phyloP scores from a whole-genome alignment of 1,140 invertebrate species.

The Potamilus streckersoni region DNA sequence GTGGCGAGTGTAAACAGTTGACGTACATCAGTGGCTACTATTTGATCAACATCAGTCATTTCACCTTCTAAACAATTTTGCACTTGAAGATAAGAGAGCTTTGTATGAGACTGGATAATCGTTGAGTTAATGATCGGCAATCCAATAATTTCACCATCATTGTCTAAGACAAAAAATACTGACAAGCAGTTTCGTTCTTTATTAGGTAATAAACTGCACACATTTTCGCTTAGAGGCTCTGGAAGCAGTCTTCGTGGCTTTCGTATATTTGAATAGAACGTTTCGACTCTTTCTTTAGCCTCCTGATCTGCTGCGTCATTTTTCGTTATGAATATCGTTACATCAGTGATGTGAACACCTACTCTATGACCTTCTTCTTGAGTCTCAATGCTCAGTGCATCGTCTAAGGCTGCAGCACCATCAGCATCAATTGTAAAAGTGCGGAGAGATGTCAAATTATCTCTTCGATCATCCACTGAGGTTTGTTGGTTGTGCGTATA shows the following conservation, averaged over 20 bases:
- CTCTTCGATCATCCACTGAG: background rate
- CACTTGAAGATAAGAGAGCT: conserved; percentile 37
- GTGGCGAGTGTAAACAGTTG: conserved; percentile 33
- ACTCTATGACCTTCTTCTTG: conserved; percentile 29
- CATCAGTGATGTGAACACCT: conserved; percentile 62
- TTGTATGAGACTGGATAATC: conserved; percentile 21
- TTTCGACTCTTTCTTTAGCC: conserved; percentile 46
- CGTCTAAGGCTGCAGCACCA: conserved; percentile 98
- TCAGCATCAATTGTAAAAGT: conserved; percentile 94
- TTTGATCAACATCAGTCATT: background rate
- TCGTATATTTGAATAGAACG: conserved; percentile 47
- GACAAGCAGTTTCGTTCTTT: conserved; percentile 48
- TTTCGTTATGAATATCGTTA: conserved; percentile 45
- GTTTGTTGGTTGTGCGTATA: background rate
- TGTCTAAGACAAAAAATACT: conserved; percentile 39
- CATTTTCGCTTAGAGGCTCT: conserved; percentile 55
- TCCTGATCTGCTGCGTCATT: conserved; percentile 47
- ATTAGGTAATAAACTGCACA: conserved; percentile 62
- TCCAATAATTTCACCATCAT: conserved; percentile 18
- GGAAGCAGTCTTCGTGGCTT: conserved; percentile 63
- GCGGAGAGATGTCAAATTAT: conserved; percentile 65
- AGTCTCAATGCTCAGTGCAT: conserved; percentile 82
- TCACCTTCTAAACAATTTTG: conserved; percentile 29
- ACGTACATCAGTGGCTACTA: conserved; percentile 18
- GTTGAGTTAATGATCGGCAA: conserved; percentile 21